Percentiles rank a stretch among this genome's conserved stretches.
Evolutionary conservation across 2,113 vertebrate genomes (phyloP).

Genomic region (Pelvicachromis taeniatus): DNA sequence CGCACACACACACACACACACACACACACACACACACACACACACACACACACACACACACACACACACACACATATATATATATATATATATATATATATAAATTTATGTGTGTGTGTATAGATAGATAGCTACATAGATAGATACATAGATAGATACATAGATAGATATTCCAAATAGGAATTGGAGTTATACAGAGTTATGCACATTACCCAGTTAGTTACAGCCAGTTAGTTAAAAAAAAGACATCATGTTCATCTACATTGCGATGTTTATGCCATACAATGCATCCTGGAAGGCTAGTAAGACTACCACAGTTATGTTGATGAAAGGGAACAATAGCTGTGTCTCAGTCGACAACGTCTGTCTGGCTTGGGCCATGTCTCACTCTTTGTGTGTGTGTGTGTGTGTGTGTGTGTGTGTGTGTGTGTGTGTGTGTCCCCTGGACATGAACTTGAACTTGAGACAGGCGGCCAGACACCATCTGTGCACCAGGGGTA

Average conservation of each 20-base stretch:
- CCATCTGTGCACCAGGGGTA: slow-evolving; percentile 72
- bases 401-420: slow-evolving; percentile 40
- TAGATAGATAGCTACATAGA: too few species aligned
- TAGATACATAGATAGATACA: too few species aligned
- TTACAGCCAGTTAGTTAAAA: background rate
- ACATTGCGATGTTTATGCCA: background rate
- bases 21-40: too few species aligned
- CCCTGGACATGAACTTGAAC: slow-evolving; percentile 76
- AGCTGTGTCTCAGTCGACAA: slow-evolving; percentile 59
- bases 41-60: too few species aligned
- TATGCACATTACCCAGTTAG: background rate
- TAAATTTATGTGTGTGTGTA: too few species aligned
- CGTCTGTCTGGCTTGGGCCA: slow-evolving; percentile 61
- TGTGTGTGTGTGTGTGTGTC: slow-evolving; percentile 44
- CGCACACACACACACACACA: too few species aligned
- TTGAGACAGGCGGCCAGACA: slow-evolving; percentile 75
- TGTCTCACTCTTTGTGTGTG: slow-evolving; percentile 37
- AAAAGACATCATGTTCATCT: background rate
- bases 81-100: background rate
- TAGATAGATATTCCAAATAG: too few species aligned
- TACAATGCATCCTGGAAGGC: slow-evolving; percentile 7
- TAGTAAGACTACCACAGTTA: slow-evolving; percentile 39
- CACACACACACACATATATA: too few species aligned
- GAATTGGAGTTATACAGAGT: background rate
- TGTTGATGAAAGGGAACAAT: slow-evolving; percentile 66